These are phyloP conservation scores for Whitmania pigra DNA, from an alignment of 1,140 invertebrate genomes.

Conservation along the genomic window DNA sequence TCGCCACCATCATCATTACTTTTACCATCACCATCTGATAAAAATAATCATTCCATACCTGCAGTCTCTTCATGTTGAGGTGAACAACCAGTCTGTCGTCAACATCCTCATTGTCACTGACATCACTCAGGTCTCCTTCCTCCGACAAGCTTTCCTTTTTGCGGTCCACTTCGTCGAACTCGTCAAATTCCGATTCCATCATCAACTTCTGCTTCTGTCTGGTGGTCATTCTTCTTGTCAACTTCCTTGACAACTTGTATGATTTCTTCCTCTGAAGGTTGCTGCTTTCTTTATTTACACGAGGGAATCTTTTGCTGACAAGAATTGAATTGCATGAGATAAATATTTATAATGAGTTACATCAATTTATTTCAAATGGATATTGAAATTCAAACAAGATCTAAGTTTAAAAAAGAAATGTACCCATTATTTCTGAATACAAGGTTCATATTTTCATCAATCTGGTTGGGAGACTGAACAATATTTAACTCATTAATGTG, in stretches of 20 bases:
- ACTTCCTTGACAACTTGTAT: conserved; percentile 11
- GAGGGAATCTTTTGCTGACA: too few relatives aligned
- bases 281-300: not conserved
- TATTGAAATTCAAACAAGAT: too few relatives aligned
- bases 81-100: not conserved
- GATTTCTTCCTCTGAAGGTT: not conserved
- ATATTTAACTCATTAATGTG: too few relatives aligned
- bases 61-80: not conserved
- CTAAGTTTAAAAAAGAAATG: too few relatives aligned
- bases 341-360: too few relatives aligned
- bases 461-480: too few relatives aligned
- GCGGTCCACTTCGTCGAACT: conserved; percentile 1
- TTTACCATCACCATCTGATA: not conserved
- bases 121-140: not conserved
- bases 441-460: too few relatives aligned
- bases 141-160: not conserved
- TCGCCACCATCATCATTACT: too few relatives aligned
- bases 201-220: conserved; percentile 17
- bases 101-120: conserved; percentile 5
- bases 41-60: not conserved
- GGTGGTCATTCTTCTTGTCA: conserved; percentile 9
- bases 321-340: too few relatives aligned
- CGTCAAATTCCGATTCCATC: conserved; percentile 18
- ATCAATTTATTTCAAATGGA: too few relatives aligned
- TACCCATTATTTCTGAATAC: too few relatives aligned